Conservation (phyloP, 1,140 invertebrate genomes). For the Chymomyza costata region DNA sequence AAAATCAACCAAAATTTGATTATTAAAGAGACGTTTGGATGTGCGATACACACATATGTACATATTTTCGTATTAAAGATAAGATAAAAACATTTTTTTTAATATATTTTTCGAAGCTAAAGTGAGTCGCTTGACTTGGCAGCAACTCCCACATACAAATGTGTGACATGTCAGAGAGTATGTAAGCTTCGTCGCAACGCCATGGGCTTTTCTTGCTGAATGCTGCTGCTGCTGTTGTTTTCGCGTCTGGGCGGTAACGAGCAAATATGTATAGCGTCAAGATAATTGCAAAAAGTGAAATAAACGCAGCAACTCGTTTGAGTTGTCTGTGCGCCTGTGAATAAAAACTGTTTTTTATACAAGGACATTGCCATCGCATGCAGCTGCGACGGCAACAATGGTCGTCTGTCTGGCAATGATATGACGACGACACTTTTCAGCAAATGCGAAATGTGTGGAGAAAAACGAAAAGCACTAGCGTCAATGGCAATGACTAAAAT, state of each 20-base stretch:
- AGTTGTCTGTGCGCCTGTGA: slow-evolving; percentile 49
- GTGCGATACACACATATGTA: too few relatives aligned
- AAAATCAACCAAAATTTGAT: too few relatives aligned
- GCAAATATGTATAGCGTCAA: neutral
- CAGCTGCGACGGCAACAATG: neutral
- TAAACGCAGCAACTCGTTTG: neutral
- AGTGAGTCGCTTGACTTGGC: too few relatives aligned
- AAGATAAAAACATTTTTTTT: too few relatives aligned
- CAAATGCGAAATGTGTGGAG: too few relatives aligned
- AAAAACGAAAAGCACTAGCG: too few relatives aligned
- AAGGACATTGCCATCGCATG: slow-evolving; percentile 66
- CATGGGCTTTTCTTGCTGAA: neutral
- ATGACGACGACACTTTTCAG: neutral
- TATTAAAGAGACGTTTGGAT: too few relatives aligned
- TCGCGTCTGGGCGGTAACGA: neutral
- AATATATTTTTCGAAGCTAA: too few relatives aligned
- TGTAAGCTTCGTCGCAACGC: too few relatives aligned
- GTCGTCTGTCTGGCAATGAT: neutral
- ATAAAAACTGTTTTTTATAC: slow-evolving; percentile 70
- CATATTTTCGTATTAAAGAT: too few relatives aligned
- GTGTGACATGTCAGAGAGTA: neutral
- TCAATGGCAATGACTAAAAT: neutral
- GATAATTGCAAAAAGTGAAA: too few relatives aligned
- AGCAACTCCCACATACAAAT: too few relatives aligned
- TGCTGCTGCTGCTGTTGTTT: neutral